phyloP scores from a whole-genome alignment of 2,888 invertebrate genomes.

The Cylloceria caligata region DNA sequence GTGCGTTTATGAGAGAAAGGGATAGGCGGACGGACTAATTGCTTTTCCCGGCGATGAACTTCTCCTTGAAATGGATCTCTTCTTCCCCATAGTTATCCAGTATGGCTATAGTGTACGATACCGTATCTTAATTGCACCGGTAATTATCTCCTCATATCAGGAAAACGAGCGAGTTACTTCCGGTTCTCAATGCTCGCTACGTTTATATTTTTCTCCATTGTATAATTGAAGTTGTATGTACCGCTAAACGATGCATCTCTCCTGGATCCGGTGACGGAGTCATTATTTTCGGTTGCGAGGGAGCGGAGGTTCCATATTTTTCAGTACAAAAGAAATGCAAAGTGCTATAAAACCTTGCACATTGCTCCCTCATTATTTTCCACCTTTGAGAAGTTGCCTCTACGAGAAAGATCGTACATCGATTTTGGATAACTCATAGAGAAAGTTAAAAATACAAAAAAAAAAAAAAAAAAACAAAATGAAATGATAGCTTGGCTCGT shows the following conservation, averaged over 20 bases:
- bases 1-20: constrained; percentile 46
- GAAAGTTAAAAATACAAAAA: too few relatives aligned
- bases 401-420: too few relatives aligned
- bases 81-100: not conserved
- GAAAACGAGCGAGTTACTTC: constrained; percentile 1
- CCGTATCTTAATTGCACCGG: constrained; percentile 61
- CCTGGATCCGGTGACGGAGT: constrained; percentile 34
- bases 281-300: too few relatives aligned
- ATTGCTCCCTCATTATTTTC: too few relatives aligned
- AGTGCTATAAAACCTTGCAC: too few relatives aligned
- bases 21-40: constrained; percentile 53
- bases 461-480: too few relatives aligned
- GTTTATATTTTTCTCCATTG: not conserved
- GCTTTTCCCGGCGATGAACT: constrained; percentile 56
- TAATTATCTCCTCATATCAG: constrained; percentile 62
- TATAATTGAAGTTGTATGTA: constrained; percentile 1
- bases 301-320: too few relatives aligned
- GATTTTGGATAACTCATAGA: too few relatives aligned
- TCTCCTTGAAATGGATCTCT: constrained; percentile 45
- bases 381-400: too few relatives aligned
- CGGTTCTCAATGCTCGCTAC: not conserved
- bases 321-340: too few relatives aligned
- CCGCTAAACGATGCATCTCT: not conserved
- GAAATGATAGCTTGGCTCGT: too few relatives aligned
- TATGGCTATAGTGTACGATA: constrained; percentile 48